Conservation (phyloP, 2,888 invertebrate species). For the Artemia sp. region DNA sequence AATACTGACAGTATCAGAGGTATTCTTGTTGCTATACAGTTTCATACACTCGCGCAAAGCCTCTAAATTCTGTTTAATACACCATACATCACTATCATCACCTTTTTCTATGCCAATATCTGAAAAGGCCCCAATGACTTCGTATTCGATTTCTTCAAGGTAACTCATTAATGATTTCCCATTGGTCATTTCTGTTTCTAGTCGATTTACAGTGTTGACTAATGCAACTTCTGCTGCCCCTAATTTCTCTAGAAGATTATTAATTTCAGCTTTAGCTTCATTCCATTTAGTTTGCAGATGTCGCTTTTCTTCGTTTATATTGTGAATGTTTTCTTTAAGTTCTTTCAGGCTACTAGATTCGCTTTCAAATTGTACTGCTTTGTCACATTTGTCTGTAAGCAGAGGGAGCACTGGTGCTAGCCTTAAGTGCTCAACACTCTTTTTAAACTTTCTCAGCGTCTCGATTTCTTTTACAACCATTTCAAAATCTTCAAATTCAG, state of each 20-base stretch:
- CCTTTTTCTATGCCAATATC: not conserved
- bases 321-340: not conserved
- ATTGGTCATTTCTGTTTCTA: not conserved
- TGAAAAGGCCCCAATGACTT: not conserved
- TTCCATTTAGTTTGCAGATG: not conserved
- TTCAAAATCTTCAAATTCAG: not conserved
- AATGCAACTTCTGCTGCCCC: conserved; percentile 4
- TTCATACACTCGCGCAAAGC: conserved; percentile 4
- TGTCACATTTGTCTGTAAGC: not conserved
- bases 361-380: not conserved
- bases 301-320: not conserved
- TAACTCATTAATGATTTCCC: not conserved
- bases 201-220: not conserved
- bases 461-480: conserved; percentile 10
- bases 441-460: not conserved
- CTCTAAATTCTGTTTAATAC: not conserved
- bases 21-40: not conserved
- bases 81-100: conserved; percentile 7
- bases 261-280: not conserved
- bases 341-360: not conserved
- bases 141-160: not conserved
- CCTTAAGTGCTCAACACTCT: conserved; percentile 6
- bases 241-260: not conserved
- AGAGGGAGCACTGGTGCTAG: conserved; percentile 6
- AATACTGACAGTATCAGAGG: not conserved